Conservation (phyloP, 2,113 vertebrate genomes). For the Henicopernis longicauda region DNA sequence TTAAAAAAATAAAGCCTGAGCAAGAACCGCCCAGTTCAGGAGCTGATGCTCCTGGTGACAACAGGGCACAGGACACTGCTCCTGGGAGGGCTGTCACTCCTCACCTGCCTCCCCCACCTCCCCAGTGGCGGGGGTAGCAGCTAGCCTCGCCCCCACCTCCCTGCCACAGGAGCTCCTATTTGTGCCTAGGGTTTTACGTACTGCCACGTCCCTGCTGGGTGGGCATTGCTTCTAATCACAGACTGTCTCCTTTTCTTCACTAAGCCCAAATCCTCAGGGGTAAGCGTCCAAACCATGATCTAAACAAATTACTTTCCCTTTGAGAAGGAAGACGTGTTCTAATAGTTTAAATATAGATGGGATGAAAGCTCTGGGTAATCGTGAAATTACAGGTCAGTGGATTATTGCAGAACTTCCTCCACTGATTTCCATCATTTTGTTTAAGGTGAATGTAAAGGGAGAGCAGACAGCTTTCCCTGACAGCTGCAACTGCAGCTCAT, state of each 20-base stretch:
- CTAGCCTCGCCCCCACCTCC: neutral
- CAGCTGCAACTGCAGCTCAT: neutral
- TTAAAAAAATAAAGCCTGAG: neutral
- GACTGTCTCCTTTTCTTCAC: neutral
- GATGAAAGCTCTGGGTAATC: neutral
- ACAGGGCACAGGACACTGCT: neutral
- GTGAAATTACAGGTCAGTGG: neutral
- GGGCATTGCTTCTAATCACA: neutral
- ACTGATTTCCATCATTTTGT: neutral
- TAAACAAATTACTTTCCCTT: neutral
- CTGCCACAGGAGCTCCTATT: neutral
- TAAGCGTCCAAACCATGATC: neutral
- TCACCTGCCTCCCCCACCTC: neutral
- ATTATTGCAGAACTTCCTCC: neutral
- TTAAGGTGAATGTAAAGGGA: neutral
- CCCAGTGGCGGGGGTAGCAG: neutral
- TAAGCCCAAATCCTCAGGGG: neutral
- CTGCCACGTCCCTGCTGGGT: neutral
- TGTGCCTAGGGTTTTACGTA: fast-evolving
- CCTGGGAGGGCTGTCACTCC: neutral
- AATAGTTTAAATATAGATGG: neutral
- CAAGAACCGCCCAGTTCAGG: neutral
- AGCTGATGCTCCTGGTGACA: neutral
- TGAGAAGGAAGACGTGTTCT: neutral
- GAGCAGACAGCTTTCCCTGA: neutral